Evolutionary conservation across 2,888 invertebrate species (phyloP).

Genomic region (Cheilosia urbana): DNA sequence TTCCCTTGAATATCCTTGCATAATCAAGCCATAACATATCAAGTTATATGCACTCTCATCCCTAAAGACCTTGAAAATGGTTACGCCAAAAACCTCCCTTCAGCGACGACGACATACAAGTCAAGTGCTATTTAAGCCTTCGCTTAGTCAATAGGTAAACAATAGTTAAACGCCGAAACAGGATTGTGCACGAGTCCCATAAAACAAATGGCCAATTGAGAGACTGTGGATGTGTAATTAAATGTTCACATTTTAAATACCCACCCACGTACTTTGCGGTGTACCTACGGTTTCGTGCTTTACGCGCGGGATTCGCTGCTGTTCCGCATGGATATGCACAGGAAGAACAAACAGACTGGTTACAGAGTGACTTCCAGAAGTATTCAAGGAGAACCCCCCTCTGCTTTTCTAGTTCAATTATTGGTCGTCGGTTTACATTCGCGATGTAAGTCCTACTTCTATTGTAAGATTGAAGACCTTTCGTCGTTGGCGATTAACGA

Average conservation of each 20-base stretch:
- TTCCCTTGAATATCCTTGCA: conserved; percentile 22
- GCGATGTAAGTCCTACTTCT: neutral
- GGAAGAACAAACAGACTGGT: conserved; percentile 30
- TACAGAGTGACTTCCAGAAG: conserved; percentile 19
- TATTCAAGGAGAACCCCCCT: conserved; percentile 9
- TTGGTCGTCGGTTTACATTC: conserved; percentile 7
- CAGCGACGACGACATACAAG: conserved; percentile 22
- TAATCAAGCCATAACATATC: conserved; percentile 13
- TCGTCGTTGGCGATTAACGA: conserved; percentile 41
- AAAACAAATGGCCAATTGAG: conserved; percentile 13
- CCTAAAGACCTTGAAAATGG: conserved; percentile 61
- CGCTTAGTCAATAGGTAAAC: conserved; percentile 29
- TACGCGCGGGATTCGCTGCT: neutral
- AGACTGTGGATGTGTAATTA: conserved; percentile 10
- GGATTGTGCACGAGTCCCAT: conserved; percentile 17
- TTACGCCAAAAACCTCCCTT: conserved; percentile 60
- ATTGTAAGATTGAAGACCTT: neutral
- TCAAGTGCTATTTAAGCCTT: conserved; percentile 46
- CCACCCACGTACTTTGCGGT: conserved; percentile 26
- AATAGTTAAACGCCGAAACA: conserved; percentile 35
- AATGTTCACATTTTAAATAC: conserved; percentile 42
- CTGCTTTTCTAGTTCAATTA: conserved; percentile 32
- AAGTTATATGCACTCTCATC: conserved; percentile 2
- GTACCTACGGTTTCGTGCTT: conserved; percentile 17
- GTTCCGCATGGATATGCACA: conserved; percentile 3